Base-by-base conservation (phyloP, 2,888 invertebrate species). In the Aricia artaxerxes region DNA sequence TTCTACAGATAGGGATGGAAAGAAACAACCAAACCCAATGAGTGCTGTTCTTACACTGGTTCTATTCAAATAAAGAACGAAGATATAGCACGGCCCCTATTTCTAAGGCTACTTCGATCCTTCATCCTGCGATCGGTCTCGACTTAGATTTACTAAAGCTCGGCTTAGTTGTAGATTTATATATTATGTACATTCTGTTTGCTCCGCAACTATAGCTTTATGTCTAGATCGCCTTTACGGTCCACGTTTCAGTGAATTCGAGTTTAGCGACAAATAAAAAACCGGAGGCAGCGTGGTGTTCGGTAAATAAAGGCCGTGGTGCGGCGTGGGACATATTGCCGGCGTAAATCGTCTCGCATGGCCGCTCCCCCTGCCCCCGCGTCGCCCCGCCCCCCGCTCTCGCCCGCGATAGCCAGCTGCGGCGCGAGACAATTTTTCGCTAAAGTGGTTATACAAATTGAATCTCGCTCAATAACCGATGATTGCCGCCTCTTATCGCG, bases 361-460 rank as follows among this genome's bases (percentile, higher is more conserved):
- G 81, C 79, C 80, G 69, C 35, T 1, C 38, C 35, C 69, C 35
- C 16, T 6, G 0, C 16, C 35, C 69, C 35, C 31, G 31, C 31
- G 9, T 35, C 13, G 31, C 69, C 16, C 69, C 35, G 13, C 13
- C 69, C 35, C 35, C 35, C 35, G 13, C 69, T 16, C 16, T 16
- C 69, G 2, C 69, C 80, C 75, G 79, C 84, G 91, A 91, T 90
- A 91, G 86, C 87, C 92, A 92, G 92, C 91, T 92, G 93, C 83
- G 88, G 82, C 86, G 83, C 83, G 87, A 90, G 90, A 94, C 94
- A 94, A 94, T 94, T 94, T 94, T 90, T 91, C 94, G 94, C 92
- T 92, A 88, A 91, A 91, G 85, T 90, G 93, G 89, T 87, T 89
- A 85, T 90, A 88, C 88, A 93, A 93, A 94, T 94, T 92, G 93